phyloP scores from a whole-genome alignment of 2,113 vertebrate genomes.

The Drymodes brunneopygia region DNA sequence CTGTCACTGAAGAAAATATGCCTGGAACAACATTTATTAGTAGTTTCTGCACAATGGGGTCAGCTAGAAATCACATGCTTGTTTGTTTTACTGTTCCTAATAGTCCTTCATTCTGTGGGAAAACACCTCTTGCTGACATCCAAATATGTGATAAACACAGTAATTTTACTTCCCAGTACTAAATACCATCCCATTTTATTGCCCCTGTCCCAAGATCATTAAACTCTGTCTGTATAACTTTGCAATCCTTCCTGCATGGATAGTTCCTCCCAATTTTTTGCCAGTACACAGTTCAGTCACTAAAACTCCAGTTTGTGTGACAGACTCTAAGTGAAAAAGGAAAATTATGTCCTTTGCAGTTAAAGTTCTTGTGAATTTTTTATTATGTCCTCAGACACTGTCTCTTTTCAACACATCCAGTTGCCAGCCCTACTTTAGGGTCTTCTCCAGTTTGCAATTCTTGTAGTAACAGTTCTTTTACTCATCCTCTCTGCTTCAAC shows the following conservation, averaged over 20 bases:
- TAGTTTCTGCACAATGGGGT: accelerated
- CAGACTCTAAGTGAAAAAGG: not conserved
- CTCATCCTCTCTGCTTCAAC: not conserved
- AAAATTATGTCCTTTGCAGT: not conserved
- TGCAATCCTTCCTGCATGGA: not conserved
- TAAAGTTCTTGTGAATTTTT: not conserved
- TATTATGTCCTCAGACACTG: accelerated
- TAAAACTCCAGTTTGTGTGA: not conserved
- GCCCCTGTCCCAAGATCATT: not conserved
- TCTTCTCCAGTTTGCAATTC: not conserved
- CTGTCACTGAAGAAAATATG: not conserved
- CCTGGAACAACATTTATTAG: not conserved
- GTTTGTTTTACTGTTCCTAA: not conserved
- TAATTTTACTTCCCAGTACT: not conserved
- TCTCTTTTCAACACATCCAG: not conserved
- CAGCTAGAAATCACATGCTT: accelerated
- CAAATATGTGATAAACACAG: not conserved
- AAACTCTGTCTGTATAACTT: not conserved
- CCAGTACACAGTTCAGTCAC: not conserved
- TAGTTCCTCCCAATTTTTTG: not conserved
- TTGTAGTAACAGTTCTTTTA: not conserved
- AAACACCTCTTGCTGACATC: accelerated
- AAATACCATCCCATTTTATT: not conserved
- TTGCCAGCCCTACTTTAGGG: not conserved
- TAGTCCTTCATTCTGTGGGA: not conserved